Evolutionary conservation across 2,888 invertebrate genomes (phyloP), one percentile per base, ranked within the genome.

Genomic region (Danaus chrysippus): DNA sequence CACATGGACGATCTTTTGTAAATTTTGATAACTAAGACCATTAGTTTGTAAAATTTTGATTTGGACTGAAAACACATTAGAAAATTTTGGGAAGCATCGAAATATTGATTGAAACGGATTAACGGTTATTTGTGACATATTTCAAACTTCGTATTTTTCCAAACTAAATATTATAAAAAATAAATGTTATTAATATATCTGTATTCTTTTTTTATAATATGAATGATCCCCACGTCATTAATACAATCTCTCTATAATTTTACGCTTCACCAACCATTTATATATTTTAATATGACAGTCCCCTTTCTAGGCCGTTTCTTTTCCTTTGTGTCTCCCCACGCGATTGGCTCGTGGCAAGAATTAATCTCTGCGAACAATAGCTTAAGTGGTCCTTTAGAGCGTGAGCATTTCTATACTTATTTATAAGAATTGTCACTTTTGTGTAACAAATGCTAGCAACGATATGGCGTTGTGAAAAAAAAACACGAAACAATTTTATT

Each of bases 331-430:
- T 68, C 59, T 62, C 61, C 60, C 66, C 68, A 57, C 67, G 60
- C 70, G 69, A 66, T 67, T 62, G 64, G 71, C 66, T 65, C 69
- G 71, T 70, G 76, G 81, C 78, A 79, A 78, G 78, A 84, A 86
- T 86, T 85, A 86, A 84, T 85, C 82, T 84, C 80, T 59, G 70
- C 74, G 76, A 76, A 82, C 84, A 81, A 83, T 79, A 70, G 76
- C 72, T 77, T 78, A 78, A 84, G 81, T 81, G 81, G 78, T 69
- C 75, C 72, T 76, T 77, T 72, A 68, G 74, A 71, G 70, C 65
- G 65, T 58, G 65, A 64, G 60, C 70, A 75, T 76, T 76, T 73
- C 72, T 76, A 68, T 68, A 63, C 52, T 44, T 61, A 58, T 60
- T 63, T 58, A 58, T 58, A 58, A 58, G 53, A 58, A 58, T 58